Evolutionary conservation across 2,888 invertebrate genomes (phyloP), one percentile per base, ranked within the genome.

Genomic region (Pammene aurita): DNA sequence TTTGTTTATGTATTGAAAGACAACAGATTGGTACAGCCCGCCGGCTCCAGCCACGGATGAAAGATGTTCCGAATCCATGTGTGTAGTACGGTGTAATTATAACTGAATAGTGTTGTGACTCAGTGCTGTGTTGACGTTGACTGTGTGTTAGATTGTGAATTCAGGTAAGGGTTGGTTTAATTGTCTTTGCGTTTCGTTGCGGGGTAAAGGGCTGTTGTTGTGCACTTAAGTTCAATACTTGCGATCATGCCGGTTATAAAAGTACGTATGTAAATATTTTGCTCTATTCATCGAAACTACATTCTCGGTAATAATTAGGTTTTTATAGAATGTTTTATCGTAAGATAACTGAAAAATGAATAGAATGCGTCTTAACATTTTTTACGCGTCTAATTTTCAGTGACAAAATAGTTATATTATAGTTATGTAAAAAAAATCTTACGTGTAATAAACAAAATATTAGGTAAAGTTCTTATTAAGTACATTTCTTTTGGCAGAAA

Each of bases 1-100:
- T 91, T 92, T 92, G 92, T 92, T 92, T 92, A 92, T 91, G 87
- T 90, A 89, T 90, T 85, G 87, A 80, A 88, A 90, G 90, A 92
- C 91, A 92, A 90, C 91, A 90, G 89, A 87, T 87, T 85, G 84
- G 87, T 89, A 86, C 84, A 85, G 85, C 89, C 88, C 90, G 91
- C 86, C 76, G 83, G 80, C 85, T 83, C 82, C 82, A 81, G 82
- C 83, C 80, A 78, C 76, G 80, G 84, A 83, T 88, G 86, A 10
- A 81, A 85, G 77, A 77, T 78, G 79, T 81, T 77, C 76, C 74
- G 71, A 75, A 74, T 75, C 73, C 75, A 75, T 77, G 76, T 76
- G 74, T 64, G 64, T 52, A 34, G 67, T 67, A 68, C 60, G 65
- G 63, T 70, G 72, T 71, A 68, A 68, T 68, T 68, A 67, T 66